These are phyloP conservation scores for Ptilorrhoa leucosticta DNA, from an alignment of 2,113 vertebrate genomes.

Conservation along the genomic window DNA sequence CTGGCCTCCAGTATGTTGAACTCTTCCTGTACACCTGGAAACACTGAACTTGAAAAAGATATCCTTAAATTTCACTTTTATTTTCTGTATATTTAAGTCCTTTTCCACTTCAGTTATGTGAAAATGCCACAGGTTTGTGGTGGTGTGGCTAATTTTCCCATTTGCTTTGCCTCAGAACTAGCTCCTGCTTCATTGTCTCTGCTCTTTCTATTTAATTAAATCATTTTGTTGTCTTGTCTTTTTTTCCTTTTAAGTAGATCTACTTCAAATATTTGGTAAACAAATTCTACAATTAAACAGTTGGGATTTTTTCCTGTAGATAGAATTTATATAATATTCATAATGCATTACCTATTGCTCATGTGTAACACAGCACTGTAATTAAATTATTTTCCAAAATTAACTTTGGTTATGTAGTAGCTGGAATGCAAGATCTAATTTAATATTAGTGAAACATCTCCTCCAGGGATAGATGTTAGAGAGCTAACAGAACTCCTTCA, in stretches of 20 bases:
- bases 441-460: slow-evolving; percentile 47
- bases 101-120: not conserved
- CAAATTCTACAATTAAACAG: slow-evolving; percentile 9
- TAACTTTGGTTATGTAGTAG: slow-evolving; percentile 49
- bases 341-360: slow-evolving; percentile 35
- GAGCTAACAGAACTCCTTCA: slow-evolving; percentile 18
- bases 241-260: not conserved
- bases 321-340: slow-evolving; percentile 35
- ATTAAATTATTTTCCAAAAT: slow-evolving; percentile 71
- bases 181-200: not conserved
- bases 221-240: not conserved
- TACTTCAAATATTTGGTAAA: slow-evolving; percentile 15
- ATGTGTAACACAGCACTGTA: not conserved
- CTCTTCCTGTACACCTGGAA: not conserved
- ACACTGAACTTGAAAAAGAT: not conserved
- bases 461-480: not conserved
- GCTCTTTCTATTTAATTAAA: slow-evolving; percentile 29
- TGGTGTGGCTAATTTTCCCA: not conserved
- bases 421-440: slow-evolving; percentile 59
- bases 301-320: not conserved
- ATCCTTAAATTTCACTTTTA: not conserved
- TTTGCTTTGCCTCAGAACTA: not conserved
- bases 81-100: not conserved
- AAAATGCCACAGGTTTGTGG: not conserved
- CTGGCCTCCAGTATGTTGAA: not conserved